Percentiles rank a stretch among this genome's conserved stretches.
phyloP scores from a whole-genome alignment of 2,888 invertebrate genomes.

The Pimpla rufipes region DNA sequence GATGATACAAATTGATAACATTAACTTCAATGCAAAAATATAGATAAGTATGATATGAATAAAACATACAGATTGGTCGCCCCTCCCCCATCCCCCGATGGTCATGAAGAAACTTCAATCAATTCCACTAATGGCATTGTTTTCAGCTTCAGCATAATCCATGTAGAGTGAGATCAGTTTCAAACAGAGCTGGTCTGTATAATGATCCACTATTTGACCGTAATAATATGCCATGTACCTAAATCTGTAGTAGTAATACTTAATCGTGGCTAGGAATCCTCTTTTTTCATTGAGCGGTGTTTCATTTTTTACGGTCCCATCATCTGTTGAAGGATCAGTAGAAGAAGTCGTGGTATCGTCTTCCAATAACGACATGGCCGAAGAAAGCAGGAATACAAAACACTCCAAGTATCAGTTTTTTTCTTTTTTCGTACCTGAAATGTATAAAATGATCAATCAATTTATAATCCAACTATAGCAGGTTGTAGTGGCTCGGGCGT shows the following conservation, averaged over 20 bases:
- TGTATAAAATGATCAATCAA: background rate
- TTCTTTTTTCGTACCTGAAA: background rate
- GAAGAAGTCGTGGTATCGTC: background rate
- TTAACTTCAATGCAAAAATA: too few species aligned
- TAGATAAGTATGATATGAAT: too few species aligned
- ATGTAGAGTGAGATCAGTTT: constrained; percentile 24
- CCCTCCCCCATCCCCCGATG: too few species aligned
- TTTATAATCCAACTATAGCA: background rate
- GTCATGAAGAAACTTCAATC: background rate
- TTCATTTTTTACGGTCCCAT: background rate
- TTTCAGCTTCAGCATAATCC: background rate
- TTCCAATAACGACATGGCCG: background rate
- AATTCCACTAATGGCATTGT: background rate
- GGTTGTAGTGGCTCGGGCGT: too few species aligned
- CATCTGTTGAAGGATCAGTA: background rate
- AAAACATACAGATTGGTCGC: too few species aligned
- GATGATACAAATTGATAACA: too few species aligned
- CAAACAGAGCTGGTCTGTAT: constrained; percentile 68
- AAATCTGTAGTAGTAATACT: constrained; percentile 76
- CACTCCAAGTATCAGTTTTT: background rate
- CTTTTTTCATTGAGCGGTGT: background rate
- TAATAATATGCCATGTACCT: constrained; percentile 75
- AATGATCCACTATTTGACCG: constrained; percentile 73
- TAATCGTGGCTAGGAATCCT: constrained; percentile 59
- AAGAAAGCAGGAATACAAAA: background rate